Evolutionary conservation across 1,140 invertebrate genomes (phyloP).

Genomic region (Phymastichus coffea): DNA sequence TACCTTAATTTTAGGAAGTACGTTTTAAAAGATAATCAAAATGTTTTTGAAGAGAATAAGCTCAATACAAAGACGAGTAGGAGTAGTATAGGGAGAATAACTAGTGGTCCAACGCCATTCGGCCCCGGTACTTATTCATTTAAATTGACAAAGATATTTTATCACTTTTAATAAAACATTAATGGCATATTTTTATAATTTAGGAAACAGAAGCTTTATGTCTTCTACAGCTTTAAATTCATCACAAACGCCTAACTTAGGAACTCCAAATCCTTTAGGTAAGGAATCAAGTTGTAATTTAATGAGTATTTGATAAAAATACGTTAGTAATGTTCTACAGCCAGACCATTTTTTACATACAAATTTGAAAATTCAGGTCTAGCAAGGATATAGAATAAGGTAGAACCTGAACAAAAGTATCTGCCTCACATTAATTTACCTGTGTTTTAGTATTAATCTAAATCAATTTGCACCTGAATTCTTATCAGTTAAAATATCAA

Average conservation of each 20-base stretch:
- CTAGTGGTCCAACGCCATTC: slow-evolving; percentile 64
- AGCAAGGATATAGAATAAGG: slow-evolving; percentile 51
- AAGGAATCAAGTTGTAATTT: slow-evolving; percentile 33
- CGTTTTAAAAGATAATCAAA: slow-evolving; percentile 73
- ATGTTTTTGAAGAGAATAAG: slow-evolving; percentile 71
- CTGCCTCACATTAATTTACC: slow-evolving; percentile 14
- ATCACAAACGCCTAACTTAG: slow-evolving; percentile 43
- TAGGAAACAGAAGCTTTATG: slow-evolving; percentile 51
- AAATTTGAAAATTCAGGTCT: slow-evolving; percentile 40
- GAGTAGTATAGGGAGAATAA: slow-evolving; percentile 46
- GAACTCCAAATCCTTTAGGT: slow-evolving; percentile 51
- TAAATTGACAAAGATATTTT: not conserved
- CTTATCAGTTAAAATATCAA: slow-evolving; percentile 23
- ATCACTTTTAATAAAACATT: not conserved
- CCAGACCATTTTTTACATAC: too few relatives aligned
- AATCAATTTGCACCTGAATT: slow-evolving; percentile 12
- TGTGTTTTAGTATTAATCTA: not conserved
- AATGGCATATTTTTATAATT: slow-evolving; percentile 25
- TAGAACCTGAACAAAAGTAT: slow-evolving; percentile 45
- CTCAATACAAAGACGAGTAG: slow-evolving; percentile 41
- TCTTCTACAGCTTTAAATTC: slow-evolving; percentile 45
- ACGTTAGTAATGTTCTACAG: too few relatives aligned
- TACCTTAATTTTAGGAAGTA: slow-evolving; percentile 79
- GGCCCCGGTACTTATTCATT: slow-evolving; percentile 45
- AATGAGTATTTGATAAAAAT: too few relatives aligned